Evolutionary conservation across 1,140 invertebrate genomes (phyloP).

Genomic region (Trypoxylus dichotomus): DNA sequence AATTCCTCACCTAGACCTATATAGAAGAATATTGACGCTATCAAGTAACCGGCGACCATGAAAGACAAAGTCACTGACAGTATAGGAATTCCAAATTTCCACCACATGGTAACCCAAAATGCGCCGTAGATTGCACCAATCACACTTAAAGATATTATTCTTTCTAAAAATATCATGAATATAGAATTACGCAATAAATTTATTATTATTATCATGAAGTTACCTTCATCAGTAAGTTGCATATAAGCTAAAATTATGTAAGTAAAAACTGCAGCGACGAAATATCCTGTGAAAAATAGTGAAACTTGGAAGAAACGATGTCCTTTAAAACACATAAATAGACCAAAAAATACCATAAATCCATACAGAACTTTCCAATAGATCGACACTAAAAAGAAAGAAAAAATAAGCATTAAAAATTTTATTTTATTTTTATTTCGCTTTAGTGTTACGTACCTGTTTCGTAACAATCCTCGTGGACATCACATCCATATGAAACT

Average conservation of each 20-base stretch:
- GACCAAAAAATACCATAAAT: conserved; percentile 59
- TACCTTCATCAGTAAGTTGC: conserved; percentile 13
- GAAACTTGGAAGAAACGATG: conserved; percentile 59
- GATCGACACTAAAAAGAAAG: conserved; percentile 50
- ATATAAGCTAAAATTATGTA: conserved; percentile 54
- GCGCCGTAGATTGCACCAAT: conserved; percentile 52
- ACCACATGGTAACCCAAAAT: conserved; percentile 61
- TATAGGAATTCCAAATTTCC: conserved; percentile 61
- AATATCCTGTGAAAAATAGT: conserved; percentile 33
- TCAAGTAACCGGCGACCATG: conserved; percentile 59
- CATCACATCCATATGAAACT: conserved; percentile 66
- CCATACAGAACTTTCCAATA: conserved; percentile 56
- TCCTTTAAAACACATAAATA: conserved; percentile 63
- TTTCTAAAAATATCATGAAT: conserved; percentile 7
- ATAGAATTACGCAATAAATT: not conserved
- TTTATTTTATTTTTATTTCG: no score
- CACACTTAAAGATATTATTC: conserved; percentile 4
- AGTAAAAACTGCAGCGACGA: conserved; percentile 46
- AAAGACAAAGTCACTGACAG: conserved; percentile 60
- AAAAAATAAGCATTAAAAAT: not conserved
- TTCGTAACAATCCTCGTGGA: conserved; percentile 54
- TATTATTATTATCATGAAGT: no score
- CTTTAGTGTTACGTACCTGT: conserved; percentile 52
- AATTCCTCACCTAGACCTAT: conserved; percentile 58
- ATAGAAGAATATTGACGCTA: conserved; percentile 60